These are phyloP conservation scores for Scaptomyza flava DNA, from an alignment of 2,888 invertebrate genomes.

Conservation along the genomic window DNA sequence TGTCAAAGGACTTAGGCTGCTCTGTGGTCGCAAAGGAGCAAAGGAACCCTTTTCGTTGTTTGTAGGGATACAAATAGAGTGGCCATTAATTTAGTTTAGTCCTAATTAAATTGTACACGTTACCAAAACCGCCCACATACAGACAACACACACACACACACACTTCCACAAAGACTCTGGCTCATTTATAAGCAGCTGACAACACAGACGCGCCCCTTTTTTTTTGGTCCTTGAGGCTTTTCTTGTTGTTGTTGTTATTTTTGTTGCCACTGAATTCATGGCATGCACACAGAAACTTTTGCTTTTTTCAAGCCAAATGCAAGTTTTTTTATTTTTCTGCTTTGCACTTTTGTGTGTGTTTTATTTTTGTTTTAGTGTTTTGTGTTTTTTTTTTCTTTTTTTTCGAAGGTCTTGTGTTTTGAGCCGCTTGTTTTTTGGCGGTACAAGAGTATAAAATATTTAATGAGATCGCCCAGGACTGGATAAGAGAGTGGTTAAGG, in stretches of 20 bases:
- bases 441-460: constrained; percentile 65
- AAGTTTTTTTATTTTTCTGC: constrained; percentile 43
- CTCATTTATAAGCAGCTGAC: constrained; percentile 62
- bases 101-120: constrained; percentile 73
- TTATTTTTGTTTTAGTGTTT: constrained; percentile 17
- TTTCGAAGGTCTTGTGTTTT: constrained; percentile 28
- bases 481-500: constrained; percentile 18
- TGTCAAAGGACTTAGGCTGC: constrained; percentile 35
- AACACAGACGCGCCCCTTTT: constrained; percentile 42
- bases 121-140: constrained; percentile 34
- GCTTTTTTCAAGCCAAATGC: constrained; percentile 49
- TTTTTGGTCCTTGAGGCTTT: constrained; percentile 52
- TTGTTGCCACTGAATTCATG: constrained; percentile 50
- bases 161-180: constrained; percentile 19
- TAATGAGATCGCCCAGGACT: constrained; percentile 45
- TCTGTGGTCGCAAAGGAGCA: constrained; percentile 29
- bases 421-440: constrained; percentile 38
- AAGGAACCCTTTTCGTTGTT: constrained; percentile 30
- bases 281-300: constrained; percentile 57
- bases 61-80: constrained; percentile 54
- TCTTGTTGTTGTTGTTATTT: constrained; percentile 15
- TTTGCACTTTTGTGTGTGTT: constrained; percentile 22
- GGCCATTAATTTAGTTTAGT: constrained; percentile 70
- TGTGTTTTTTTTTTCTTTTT: background rate
- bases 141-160: constrained; percentile 1